Percentiles rank a stretch among this genome's conserved stretches.
These are phyloP conservation scores for Etheostoma spectabile DNA, from an alignment of 2,113 vertebrate genomes.

Conservation along the genomic window DNA sequence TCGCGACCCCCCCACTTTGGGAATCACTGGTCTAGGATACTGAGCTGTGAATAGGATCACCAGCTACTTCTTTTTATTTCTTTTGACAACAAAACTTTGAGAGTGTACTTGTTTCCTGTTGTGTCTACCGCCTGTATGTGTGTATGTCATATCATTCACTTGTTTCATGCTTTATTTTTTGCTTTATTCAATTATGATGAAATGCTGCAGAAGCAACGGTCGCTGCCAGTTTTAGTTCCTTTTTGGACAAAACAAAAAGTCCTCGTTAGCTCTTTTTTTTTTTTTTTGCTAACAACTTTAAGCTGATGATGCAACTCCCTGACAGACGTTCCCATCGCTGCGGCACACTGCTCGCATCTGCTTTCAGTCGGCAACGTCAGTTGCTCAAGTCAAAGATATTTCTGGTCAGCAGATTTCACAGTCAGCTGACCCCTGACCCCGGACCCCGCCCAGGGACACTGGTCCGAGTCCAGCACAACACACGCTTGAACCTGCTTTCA, in stretches of 20 bases:
- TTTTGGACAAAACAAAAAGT: constrained; percentile 11
- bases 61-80: background rate
- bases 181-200: no score
- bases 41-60: background rate
- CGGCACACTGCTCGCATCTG: constrained; percentile 42
- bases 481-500: background rate
- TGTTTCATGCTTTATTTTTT: no score
- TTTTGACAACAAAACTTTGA: background rate
- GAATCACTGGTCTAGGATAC: no score
- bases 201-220: background rate
- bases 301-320: background rate
- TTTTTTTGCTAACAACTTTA: background rate
- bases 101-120: no score
- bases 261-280: background rate
- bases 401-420: constrained; percentile 45
- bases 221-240: constrained; percentile 9
- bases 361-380: constrained; percentile 21
- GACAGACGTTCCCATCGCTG: background rate
- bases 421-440: constrained; percentile 63
- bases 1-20: no score
- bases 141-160: no score
- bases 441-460: constrained; percentile 44
- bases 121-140: no score
- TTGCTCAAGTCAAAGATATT: constrained; percentile 59
- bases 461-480: background rate